Evolutionary conservation across 2,797 vertebrate genomes (phyloP).

Genomic region (Falco concolor): DNA sequence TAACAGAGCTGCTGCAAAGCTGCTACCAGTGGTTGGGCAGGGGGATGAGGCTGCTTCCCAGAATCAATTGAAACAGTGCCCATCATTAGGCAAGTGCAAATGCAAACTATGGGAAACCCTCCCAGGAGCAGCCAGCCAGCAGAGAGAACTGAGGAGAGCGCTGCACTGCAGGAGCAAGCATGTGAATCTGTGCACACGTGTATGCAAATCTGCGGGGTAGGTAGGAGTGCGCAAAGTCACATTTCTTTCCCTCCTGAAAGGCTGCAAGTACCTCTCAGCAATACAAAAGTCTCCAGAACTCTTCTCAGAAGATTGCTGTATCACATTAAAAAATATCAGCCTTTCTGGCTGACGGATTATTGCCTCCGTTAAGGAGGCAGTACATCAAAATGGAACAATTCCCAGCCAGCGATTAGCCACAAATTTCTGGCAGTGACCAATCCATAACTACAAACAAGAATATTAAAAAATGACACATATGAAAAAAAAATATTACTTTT

Average conservation of each 20-base stretch:
- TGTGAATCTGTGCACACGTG: background rate
- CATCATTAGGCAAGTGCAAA: background rate
- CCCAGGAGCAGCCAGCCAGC: background rate
- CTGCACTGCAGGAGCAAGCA: background rate
- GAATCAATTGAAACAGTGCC: background rate
- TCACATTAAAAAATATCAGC: background rate
- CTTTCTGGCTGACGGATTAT: background rate
- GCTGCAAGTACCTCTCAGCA: background rate
- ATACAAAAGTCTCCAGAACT: background rate
- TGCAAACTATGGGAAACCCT: background rate
- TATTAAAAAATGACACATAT: background rate
- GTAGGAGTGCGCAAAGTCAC: background rate
- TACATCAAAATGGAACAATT: conserved; percentile 39
- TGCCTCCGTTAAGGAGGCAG: conserved; percentile 7
- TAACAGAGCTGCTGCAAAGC: background rate
- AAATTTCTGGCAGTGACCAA: conserved; percentile 48
- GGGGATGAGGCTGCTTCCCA: background rate
- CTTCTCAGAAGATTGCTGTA: background rate
- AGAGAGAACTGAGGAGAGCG: background rate
- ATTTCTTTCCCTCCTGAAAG: background rate
- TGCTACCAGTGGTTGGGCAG: background rate
- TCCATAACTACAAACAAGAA: conserved; percentile 16
- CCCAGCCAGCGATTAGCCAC: conserved; percentile 21
- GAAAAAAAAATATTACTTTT: conserved; percentile 17
- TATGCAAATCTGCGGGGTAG: too few species aligned